Evolutionary conservation across 2,888 invertebrate species (phyloP).

Genomic region (Drosophila gaucha): DNA sequence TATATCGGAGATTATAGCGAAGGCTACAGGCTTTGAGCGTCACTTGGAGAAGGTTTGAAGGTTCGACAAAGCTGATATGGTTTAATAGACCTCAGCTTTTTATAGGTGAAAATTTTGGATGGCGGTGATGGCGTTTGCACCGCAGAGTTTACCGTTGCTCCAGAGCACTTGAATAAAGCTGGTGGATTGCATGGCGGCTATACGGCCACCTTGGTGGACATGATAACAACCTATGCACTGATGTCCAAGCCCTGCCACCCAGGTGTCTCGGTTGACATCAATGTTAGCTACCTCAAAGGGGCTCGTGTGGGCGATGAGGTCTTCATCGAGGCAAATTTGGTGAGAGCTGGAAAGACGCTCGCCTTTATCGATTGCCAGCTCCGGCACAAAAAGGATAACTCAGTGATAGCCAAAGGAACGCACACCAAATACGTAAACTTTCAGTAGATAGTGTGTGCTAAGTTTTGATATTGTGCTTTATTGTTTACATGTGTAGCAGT

Average conservation of each 20-base stretch:
- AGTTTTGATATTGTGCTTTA: constrained; percentile 68
- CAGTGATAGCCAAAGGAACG: constrained; percentile 90
- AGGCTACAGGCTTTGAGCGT: constrained; percentile 84
- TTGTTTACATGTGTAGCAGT: constrained; percentile 77
- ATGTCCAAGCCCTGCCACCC: constrained; percentile 88
- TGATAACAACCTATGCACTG: constrained; percentile 91
- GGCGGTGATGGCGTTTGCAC: constrained; percentile 89
- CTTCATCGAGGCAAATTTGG: constrained; percentile 90
- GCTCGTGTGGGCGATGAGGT: constrained; percentile 91
- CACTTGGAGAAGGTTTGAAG: constrained; percentile 85
- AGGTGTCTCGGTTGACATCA: constrained; percentile 93
- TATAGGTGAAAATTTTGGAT: constrained; percentile 79
- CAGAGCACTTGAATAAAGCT: constrained; percentile 90
- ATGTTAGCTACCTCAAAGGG: constrained; percentile 91
- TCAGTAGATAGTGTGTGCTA: constrained; percentile 6
- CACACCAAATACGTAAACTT: constrained; percentile 91
- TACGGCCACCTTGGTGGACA: constrained; percentile 90
- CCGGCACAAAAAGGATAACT: constrained; percentile 89
- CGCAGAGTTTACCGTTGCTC: constrained; percentile 90
- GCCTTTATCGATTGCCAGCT: constrained; percentile 94
- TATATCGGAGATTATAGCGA: constrained; percentile 82
- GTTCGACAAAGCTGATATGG: not conserved
- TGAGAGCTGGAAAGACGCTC: constrained; percentile 90
- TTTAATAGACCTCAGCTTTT: not conserved
- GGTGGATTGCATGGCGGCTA: constrained; percentile 94